Evolutionary conservation across 1,140 invertebrate genomes (phyloP), one percentile per base, ranked within the genome.

Genomic region (Cyclina sinensis): DNA sequence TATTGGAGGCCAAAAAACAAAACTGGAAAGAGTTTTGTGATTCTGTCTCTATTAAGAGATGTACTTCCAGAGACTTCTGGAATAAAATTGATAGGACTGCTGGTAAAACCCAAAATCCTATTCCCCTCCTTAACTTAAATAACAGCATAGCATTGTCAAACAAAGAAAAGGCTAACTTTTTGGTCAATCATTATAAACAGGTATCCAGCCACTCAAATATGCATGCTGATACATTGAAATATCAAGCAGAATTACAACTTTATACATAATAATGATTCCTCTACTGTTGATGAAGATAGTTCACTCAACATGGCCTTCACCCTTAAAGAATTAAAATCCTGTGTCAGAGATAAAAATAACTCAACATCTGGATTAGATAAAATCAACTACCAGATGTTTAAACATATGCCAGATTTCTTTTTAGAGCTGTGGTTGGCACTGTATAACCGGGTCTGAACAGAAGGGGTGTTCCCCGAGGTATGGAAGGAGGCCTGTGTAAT

Each of bases 401-500:
- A n/a, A n/a, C n/a, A n/a, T n/a, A n/a, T n/a, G n/a, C n/a, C n/a
- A n/a, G n/a, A n/a, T n/a, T n/a, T n/a, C n/a, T n/a, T n/a, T n/a
- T n/a, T n/a, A n/a, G n/a, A n/a, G n/a, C n/a, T n/a, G n/a, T n/a
- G n/a, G n/a, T n/a, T 70, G 11, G 5, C 4, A 7, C 24, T 46
- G 43, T 46, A 21, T 46, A 46, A 76, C 24, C 9, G 7, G 12
- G n/a, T 39, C 2, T 76, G 43, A 39, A 32, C 12, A 12, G n/a
- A 76, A n/a, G 73, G 73, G 18, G 9, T 11, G 4, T 9, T 12
- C 30, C 74, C 35, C 14, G 7, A 9, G 27, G 39, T 46, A 4
- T 76, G 73, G 73, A 76, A 46, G 39, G 37, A 76, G 27, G 73
- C 73, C 9, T 43, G 35, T 76, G 35, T 76, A 4, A 48, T 76